These are phyloP conservation scores for Mungos mungo DNA, from an alignment of 2,113 vertebrate species.

Conservation along the genomic window DNA sequence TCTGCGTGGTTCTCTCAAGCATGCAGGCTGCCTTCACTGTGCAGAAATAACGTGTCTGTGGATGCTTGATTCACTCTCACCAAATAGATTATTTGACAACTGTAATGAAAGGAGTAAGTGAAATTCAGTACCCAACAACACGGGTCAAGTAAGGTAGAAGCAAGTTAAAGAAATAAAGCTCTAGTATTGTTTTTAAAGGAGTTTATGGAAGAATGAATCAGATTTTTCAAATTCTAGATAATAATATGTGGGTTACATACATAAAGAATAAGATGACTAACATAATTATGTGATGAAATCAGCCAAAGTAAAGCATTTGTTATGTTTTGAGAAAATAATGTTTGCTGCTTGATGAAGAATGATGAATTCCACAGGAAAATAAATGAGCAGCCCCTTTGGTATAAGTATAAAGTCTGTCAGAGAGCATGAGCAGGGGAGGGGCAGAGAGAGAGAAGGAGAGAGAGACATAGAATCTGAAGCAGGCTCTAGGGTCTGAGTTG, in stretches of 20 bases:
- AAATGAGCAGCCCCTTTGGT: neutral
- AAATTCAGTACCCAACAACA: neutral
- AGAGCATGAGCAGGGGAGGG: neutral
- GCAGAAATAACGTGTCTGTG: neutral
- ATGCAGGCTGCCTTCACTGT: neutral
- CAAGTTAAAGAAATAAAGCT: neutral
- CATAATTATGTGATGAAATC: neutral
- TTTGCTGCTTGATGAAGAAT: neutral
- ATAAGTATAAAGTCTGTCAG: neutral
- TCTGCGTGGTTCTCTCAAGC: neutral
- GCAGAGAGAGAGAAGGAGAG: no score
- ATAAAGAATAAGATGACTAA: slow-evolving; percentile 1
- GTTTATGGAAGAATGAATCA: neutral
- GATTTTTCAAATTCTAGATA: neutral
- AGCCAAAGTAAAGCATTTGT: neutral
- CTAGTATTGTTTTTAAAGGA: neutral
- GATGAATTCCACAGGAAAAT: neutral
- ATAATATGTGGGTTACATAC: neutral
- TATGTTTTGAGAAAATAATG: neutral
- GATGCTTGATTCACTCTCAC: neutral
- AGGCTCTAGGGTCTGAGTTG: no score
- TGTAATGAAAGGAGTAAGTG: neutral
- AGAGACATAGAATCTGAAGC: no score
- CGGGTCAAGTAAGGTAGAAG: neutral
- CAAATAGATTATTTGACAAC: neutral